Evolutionary conservation across 2,113 vertebrate genomes (phyloP).

Genomic region (Gadus chalcogrammus): DNA sequence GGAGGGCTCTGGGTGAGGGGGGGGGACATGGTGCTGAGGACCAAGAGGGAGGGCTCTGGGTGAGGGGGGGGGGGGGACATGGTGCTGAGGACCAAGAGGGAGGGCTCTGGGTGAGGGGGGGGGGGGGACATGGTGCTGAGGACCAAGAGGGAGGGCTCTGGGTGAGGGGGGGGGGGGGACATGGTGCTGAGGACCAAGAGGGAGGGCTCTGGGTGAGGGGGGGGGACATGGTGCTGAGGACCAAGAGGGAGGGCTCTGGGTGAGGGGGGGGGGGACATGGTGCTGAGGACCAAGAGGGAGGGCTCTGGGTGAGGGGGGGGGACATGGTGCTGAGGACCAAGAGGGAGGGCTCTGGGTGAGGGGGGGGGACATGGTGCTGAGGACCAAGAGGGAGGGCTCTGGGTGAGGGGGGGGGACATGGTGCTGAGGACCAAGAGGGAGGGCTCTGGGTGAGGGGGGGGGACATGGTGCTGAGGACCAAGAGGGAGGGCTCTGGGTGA

Average conservation of each 20-base stretch:
- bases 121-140: too few species aligned
- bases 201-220: too few species aligned
- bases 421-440: too few species aligned
- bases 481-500: not conserved
- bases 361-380: too few species aligned
- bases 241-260: not conserved
- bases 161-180: slow-evolving; percentile 70
- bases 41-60: slow-evolving; percentile 52
- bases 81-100: not conserved
- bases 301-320: not conserved
- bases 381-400: too few species aligned
- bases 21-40: not conserved
- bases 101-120: not conserved
- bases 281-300: not conserved
- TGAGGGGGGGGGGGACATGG: too few species aligned
- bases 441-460: too few species aligned
- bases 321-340: slow-evolving; percentile 78
- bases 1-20: slow-evolving; percentile 75
- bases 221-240: not conserved
- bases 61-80: slow-evolving; percentile 49
- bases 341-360: slow-evolving; percentile 50
- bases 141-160: slow-evolving; percentile 49
- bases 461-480: not conserved
- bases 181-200: too few species aligned
- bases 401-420: too few species aligned